phyloP scores from a whole-genome alignment of 2,113 vertebrate genomes.

The Oreotrochilus melanogaster region DNA sequence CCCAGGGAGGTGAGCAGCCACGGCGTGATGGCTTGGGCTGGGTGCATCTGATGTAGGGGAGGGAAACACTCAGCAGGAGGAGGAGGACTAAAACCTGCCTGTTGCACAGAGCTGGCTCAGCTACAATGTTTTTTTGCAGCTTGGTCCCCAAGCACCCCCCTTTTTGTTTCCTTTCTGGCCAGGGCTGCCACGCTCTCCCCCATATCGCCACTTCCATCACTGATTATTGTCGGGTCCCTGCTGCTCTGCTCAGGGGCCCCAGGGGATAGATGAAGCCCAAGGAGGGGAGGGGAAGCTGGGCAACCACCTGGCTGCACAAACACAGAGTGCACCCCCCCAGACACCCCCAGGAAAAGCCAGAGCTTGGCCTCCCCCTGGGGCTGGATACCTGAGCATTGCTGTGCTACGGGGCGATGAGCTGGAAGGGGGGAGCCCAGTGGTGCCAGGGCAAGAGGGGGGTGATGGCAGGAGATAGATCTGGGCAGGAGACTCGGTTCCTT shows the following conservation, averaged over 20 bases:
- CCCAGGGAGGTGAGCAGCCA: rapidly evolving
- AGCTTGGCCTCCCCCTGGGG: rapidly evolving
- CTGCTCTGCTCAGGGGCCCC: not conserved
- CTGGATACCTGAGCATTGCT: not conserved
- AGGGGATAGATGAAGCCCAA: not conserved
- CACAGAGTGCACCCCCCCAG: not conserved
- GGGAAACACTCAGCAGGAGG: not conserved
- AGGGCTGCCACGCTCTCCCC: not conserved
- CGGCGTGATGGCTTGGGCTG: rapidly evolving
- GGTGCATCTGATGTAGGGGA: not conserved
- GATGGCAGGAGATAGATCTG: rapidly evolving
- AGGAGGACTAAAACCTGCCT: not conserved
- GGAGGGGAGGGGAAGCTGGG: not conserved
- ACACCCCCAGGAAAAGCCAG: too few species aligned
- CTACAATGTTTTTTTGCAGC: not conserved
- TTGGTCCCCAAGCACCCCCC: not conserved
- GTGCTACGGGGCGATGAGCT: rapidly evolving
- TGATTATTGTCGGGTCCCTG: not conserved
- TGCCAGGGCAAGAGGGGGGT: rapidly evolving
- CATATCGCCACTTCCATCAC: not conserved
- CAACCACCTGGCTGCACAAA: not conserved
- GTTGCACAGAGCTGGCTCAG: not conserved
- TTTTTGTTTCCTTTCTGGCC: not conserved
- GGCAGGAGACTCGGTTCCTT: not conserved
- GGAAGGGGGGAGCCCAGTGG: rapidly evolving